Conservation (phyloP, 2,888 invertebrate species). For the Spodoptera littoralis region DNA sequence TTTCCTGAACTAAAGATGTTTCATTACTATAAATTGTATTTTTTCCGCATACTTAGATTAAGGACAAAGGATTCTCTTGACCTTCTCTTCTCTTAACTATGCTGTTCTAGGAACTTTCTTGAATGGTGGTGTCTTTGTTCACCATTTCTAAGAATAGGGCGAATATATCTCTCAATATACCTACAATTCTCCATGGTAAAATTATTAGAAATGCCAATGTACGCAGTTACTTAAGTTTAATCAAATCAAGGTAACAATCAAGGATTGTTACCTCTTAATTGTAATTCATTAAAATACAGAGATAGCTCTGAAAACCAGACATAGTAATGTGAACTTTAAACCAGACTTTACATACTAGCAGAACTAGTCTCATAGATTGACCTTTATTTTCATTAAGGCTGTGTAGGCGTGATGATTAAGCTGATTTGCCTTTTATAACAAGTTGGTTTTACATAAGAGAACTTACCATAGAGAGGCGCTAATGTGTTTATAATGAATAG, state of each 20-base stretch:
- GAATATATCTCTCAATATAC: neutral
- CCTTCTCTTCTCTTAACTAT: neutral
- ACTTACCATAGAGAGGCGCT: conserved; percentile 18
- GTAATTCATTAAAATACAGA: too few species aligned
- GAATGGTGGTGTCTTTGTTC: neutral
- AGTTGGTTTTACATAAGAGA: conserved; percentile 28
- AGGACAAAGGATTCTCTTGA: conserved; percentile 1
- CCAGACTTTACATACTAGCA: neutral
- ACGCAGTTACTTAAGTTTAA: neutral
- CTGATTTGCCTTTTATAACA: conserved; percentile 31
- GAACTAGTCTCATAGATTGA: conserved; percentile 10
- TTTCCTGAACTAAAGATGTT: neutral
- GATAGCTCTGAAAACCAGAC: too few species aligned
- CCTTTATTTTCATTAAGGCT: conserved; percentile 25
- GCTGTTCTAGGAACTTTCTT: conserved; percentile 1
- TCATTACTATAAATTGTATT: too few species aligned
- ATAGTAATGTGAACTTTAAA: too few species aligned
- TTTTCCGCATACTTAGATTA: neutral
- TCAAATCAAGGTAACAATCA: too few species aligned
- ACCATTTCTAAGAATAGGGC: neutral
- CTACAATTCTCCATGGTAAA: too few species aligned
- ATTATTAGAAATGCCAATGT: neutral
- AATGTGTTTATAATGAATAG: conserved; percentile 42
- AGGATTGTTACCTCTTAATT: too few species aligned
- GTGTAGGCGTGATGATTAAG: conserved; percentile 32